Evolutionary conservation across 2,797 vertebrate species (phyloP).

Genomic region (Poeciliopsis presidionis): DNA sequence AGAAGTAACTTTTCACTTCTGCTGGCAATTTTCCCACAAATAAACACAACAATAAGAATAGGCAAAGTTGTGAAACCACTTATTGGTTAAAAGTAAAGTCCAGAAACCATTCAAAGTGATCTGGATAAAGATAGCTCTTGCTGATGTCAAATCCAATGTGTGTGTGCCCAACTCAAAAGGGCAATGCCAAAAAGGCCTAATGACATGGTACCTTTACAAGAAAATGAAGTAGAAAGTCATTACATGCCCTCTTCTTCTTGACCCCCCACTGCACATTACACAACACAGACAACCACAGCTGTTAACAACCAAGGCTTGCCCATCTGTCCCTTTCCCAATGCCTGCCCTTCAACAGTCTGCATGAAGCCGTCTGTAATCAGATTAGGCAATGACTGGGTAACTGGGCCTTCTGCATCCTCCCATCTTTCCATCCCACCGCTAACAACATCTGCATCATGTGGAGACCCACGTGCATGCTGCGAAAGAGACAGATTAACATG

Average conservation of each 20-base stretch:
- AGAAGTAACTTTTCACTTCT: neutral
- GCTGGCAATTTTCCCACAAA: neutral
- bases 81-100: neutral
- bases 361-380: slow-evolving; percentile 71
- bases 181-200: neutral
- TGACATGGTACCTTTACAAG: neutral
- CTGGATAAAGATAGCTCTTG: neutral
- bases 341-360: slow-evolving; percentile 50
- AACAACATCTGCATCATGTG: slow-evolving; percentile 70
- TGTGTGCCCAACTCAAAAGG: neutral
- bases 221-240: slow-evolving; percentile 2
- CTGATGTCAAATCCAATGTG: neutral
- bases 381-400: slow-evolving; percentile 71
- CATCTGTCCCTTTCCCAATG: slow-evolving; percentile 61
- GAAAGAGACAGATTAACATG: slow-evolving; percentile 55
- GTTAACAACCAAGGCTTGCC: slow-evolving; percentile 59
- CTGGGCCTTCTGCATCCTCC: slow-evolving; percentile 56
- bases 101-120: neutral
- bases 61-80: neutral
- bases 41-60: neutral
- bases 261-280: slow-evolving; percentile 59
- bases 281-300: slow-evolving; percentile 67
- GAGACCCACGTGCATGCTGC: slow-evolving; percentile 65
- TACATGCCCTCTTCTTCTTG: slow-evolving; percentile 32
- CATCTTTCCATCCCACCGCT: slow-evolving; percentile 61